phyloP scores from a whole-genome alignment of 2,888 invertebrate species.

The Volucella zonaria region DNA sequence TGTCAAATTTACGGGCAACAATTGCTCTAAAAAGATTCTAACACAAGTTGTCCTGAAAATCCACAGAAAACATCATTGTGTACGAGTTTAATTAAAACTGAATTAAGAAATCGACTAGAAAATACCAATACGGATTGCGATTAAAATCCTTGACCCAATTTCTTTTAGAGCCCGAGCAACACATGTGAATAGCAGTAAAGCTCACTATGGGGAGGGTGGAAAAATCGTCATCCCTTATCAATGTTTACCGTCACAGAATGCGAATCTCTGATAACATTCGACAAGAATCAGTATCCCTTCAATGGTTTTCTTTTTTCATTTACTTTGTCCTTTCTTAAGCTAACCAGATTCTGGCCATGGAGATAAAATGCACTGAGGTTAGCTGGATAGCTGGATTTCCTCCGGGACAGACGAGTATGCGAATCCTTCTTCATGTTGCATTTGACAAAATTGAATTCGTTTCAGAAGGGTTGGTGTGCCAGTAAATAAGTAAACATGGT shows the following conservation, averaged over 20 bases:
- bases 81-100: slow-evolving; percentile 59
- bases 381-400: slow-evolving; percentile 16
- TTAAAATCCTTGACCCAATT: slow-evolving; percentile 44
- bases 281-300: slow-evolving; percentile 33
- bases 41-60: slow-evolving; percentile 31
- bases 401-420: slow-evolving; percentile 18
- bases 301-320: background rate
- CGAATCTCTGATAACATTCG: slow-evolving; percentile 37
- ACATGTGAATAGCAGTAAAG: background rate
- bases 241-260: slow-evolving; percentile 52
- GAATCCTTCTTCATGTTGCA: slow-evolving; percentile 20
- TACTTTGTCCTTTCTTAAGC: background rate
- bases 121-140: slow-evolving; percentile 22
- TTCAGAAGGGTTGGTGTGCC: background rate
- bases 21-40: background rate
- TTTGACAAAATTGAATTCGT: slow-evolving; percentile 8
- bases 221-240: slow-evolving; percentile 41
- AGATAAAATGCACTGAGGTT: slow-evolving; percentile 1
- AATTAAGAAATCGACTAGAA: slow-evolving; percentile 33
- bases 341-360: slow-evolving; percentile 8
- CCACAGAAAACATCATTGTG: slow-evolving; percentile 2
- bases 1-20: slow-evolving; percentile 12
- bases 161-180: background rate
- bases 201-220: background rate
- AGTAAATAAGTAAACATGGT: background rate